phyloP scores from a whole-genome alignment of 2,113 vertebrate genomes.

The Coregonus clupeaformis region DNA sequence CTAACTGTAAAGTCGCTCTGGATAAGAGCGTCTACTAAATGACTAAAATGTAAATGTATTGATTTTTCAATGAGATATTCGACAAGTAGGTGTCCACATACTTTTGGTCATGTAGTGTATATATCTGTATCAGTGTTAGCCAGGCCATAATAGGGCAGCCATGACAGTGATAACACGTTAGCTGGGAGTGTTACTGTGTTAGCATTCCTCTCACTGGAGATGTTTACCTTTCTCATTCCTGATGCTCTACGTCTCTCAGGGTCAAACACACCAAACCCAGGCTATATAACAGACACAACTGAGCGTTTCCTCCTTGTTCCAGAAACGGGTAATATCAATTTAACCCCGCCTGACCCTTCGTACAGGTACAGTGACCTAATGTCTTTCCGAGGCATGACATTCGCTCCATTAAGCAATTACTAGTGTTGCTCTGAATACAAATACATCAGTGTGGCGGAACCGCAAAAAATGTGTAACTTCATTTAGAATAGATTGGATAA shows the following conservation, averaged over 20 bases:
- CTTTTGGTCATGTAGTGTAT: too few species aligned
- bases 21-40: too few species aligned
- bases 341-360: neutral
- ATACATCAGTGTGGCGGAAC: neutral
- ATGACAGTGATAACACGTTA: constrained; percentile 33
- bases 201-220: constrained; percentile 24
- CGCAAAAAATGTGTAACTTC: neutral
- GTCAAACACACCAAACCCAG: neutral
- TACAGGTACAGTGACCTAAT: neutral
- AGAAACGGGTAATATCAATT: neutral
- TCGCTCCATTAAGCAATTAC: neutral
- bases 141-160: neutral
- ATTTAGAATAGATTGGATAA: neutral
- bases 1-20: too few species aligned
- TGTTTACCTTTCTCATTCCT: constrained; percentile 32
- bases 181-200: constrained; percentile 12
- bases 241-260: constrained; percentile 20
- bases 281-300: neutral
- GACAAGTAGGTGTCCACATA: too few species aligned
- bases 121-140: too few species aligned
- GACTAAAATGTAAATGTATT: too few species aligned
- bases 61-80: too few species aligned
- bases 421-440: neutral
- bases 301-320: neutral
- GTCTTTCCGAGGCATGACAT: neutral